These are phyloP conservation scores for Dynastes maya DNA, from an alignment of 2,888 invertebrate genomes.

Conservation along the genomic window DNA sequence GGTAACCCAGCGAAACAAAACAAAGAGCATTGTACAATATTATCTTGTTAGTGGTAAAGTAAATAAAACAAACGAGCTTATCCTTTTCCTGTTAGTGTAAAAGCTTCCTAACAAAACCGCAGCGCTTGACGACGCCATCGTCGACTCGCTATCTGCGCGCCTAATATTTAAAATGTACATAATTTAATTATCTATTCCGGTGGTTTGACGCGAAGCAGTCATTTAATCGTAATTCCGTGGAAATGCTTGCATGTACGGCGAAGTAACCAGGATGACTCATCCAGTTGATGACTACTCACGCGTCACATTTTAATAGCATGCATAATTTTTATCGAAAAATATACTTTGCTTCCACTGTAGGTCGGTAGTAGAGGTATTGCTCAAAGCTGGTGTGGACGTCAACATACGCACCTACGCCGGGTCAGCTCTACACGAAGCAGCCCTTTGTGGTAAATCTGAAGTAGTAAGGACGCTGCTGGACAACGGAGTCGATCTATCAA, in stretches of 20 bases:
- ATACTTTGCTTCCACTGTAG: slow-evolving; percentile 68
- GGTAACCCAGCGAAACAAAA: background rate
- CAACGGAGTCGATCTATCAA: slow-evolving; percentile 86
- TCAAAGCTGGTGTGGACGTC: slow-evolving; percentile 90
- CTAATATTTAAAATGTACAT: slow-evolving; percentile 37
- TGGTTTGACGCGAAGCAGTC: slow-evolving; percentile 28
- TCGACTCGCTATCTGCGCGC: background rate
- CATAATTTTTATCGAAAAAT: slow-evolving; percentile 41
- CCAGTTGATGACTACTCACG: slow-evolving; percentile 17
- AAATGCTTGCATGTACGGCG: slow-evolving; percentile 35
- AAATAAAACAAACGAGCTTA: slow-evolving; percentile 31
- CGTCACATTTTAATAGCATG: slow-evolving; percentile 26
- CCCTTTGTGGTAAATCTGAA: slow-evolving; percentile 90
- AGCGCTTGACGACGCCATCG: background rate
- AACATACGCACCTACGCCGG: slow-evolving; percentile 90
- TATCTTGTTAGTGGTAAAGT: slow-evolving; percentile 6
- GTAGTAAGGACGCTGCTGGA: slow-evolving; percentile 88
- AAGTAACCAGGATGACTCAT: slow-evolving; percentile 28
- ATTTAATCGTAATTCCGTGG: slow-evolving; percentile 45
- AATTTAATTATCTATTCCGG: slow-evolving; percentile 50
- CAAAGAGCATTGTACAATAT: background rate
- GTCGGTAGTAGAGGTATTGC: slow-evolving; percentile 86
- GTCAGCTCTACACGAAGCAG: slow-evolving; percentile 94
- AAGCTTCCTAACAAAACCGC: slow-evolving; percentile 29
- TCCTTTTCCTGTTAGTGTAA: slow-evolving; percentile 5